Evolutionary conservation across 1,140 invertebrate species (phyloP).

Genomic region (Saccostrea glomerata): DNA sequence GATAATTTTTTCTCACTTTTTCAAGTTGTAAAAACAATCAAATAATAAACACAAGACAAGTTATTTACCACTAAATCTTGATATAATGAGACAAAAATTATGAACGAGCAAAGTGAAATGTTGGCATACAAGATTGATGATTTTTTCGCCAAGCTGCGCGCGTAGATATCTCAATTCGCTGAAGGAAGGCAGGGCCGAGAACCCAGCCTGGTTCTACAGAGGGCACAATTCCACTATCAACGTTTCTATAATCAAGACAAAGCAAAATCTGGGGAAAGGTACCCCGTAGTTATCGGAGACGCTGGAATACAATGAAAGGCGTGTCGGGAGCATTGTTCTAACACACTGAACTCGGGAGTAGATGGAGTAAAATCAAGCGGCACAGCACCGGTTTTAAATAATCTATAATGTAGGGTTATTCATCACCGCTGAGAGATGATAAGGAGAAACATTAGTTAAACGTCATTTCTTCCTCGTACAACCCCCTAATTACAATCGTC

Average conservation of each 20-base stretch:
- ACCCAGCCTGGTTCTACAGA: not conserved
- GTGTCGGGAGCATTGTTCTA: not conserved
- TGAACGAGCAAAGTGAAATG: slow-evolving; percentile 28
- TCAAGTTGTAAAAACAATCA: not conserved
- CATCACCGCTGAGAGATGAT: not conserved
- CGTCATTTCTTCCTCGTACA: not conserved
- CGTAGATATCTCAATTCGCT: not conserved
- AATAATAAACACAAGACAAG: not conserved
- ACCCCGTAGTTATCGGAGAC: not conserved
- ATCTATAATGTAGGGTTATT: slow-evolving; percentile 16
- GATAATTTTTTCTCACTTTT: not conserved
- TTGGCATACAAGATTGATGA: slow-evolving; percentile 36
- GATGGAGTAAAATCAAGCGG: not conserved
- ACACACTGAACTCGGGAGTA: not conserved
- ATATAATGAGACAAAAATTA: slow-evolving; percentile 30
- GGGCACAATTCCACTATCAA: not conserved
- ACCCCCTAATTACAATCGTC: not conserved
- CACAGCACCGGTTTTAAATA: slow-evolving; percentile 13
- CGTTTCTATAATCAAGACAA: not conserved
- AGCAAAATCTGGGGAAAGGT: not conserved
- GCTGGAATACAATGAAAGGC: not conserved
- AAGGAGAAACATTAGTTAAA: slow-evolving; percentile 3
- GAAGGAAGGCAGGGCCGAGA: not conserved
- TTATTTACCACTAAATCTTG: slow-evolving; percentile 5
- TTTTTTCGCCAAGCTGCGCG: not conserved